A percentile compares a stretch with the other conserved stretches of the same genome.
These are phyloP conservation scores for Ctena decussata DNA, from an alignment of 2,888 invertebrate species.

Conservation along the genomic window DNA sequence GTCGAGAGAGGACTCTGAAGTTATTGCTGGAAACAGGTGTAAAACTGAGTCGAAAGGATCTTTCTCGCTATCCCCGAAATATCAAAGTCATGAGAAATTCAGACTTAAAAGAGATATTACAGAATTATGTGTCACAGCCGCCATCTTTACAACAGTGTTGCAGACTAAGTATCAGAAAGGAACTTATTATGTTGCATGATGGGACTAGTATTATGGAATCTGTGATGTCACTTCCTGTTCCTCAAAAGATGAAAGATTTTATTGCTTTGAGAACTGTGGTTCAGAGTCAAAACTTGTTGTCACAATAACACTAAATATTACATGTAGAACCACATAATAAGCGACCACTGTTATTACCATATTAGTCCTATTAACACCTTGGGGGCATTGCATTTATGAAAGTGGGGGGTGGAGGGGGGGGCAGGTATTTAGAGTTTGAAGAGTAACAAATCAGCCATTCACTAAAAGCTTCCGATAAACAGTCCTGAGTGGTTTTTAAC, in stretches of 20 bases:
- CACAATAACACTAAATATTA: too few species aligned
- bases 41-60: slow-evolving; percentile 50
- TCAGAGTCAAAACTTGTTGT: too few species aligned
- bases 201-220: slow-evolving; percentile 57
- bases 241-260: slow-evolving; percentile 51
- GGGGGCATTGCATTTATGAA: too few species aligned
- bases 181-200: slow-evolving; percentile 39
- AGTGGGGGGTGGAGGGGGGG: too few species aligned
- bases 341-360: too few species aligned
- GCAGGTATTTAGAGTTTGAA: too few species aligned
- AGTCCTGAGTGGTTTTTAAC: too few species aligned
- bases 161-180: slow-evolving; percentile 42
- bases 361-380: too few species aligned
- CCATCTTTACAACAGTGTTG: slow-evolving; percentile 55
- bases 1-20: slow-evolving; percentile 58
- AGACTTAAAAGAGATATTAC: slow-evolving; percentile 46
- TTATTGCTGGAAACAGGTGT: slow-evolving; percentile 69
- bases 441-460: too few species aligned
- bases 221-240: slow-evolving; percentile 67
- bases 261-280: slow-evolving; percentile 36
- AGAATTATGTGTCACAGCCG: slow-evolving; percentile 62
- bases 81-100: slow-evolving; percentile 71
- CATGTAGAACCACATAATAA: too few species aligned
- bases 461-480: too few species aligned
- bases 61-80: slow-evolving; percentile 68